Evolutionary conservation across 64 coral and sea anemone species (phyloP), one percentile per base, ranked within the genome.

Genomic region (Montipora cactus): DNA sequence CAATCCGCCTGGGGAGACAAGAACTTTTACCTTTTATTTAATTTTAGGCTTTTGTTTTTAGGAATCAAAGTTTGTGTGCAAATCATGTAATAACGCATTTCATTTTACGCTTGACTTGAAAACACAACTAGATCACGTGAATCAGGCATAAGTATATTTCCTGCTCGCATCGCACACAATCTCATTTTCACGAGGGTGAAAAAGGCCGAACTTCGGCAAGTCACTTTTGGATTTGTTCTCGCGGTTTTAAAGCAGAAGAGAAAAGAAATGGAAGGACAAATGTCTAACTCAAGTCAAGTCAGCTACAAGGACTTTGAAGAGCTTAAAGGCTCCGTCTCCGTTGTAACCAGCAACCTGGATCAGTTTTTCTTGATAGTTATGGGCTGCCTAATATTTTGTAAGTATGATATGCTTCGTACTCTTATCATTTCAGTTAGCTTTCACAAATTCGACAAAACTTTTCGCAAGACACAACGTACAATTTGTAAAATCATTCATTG

Each of bases 331-430:
- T 50, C 10, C 14, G 13, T 78, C 15, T 51, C n/a, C 49, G 47
- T 49, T 49, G 1, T 78, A 19, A 49, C 6, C 4, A 44, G 80
- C 4, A 86, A 86, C 19, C 10, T 74, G 3, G 79, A 91, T 67
- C 89, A 91, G 50, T 59, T 92, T 16, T 92, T 92, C 59, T n/a
- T 92, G 22, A 16, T 92, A n/a, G 1, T 92, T 22, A 92, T 92
- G 90, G 90, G 90, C 44, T 67, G 81, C 50, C 37, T 37, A 37
- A 37, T 37, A 37, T 37, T 37, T 37, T 37, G 37, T 37, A 37
- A 37, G 37, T 37, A 37, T 37, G 37, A 37, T 37, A 37, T 37
- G 5, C 4, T 23, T 21, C 0, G 4, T 71, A 4, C 3, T 21
- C 68, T 21, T 64, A 14, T 64, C 8, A 15, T 64, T 14, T 64